These are phyloP conservation scores for Zoanthus sansibaricus DNA, from an alignment of 92 coral and sea anemone genomes.

Conservation along the genomic window DNA sequence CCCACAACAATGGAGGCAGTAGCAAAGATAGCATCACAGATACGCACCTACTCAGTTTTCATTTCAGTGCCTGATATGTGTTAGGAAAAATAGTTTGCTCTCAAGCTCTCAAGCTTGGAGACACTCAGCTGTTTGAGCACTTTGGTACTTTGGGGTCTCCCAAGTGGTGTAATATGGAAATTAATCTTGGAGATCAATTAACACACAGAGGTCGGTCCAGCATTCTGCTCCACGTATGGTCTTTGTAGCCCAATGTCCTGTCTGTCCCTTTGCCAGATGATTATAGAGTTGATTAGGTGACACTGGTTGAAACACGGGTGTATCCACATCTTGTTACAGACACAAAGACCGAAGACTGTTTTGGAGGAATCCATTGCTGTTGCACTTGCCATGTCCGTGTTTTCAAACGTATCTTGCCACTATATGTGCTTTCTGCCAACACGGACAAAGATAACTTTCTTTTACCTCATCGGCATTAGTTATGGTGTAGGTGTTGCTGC, in stretches of 20 bases:
- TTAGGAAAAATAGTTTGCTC: not conserved
- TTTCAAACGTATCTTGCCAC: no score
- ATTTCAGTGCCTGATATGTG: not conserved
- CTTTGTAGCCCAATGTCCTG: conserved; percentile 44
- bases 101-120: conserved; percentile 31
- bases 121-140: conserved; percentile 42
- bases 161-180: not conserved
- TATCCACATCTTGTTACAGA: conserved; percentile 54
- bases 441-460: no score
- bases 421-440: no score
- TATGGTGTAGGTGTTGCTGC: no score
- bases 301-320: conserved; percentile 71
- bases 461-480: no score
- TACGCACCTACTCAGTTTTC: not conserved
- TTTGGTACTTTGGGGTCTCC: conserved; percentile 30
- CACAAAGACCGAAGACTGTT: conserved; percentile 48
- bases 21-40: not conserved
- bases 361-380: not conserved
- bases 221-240: conserved; percentile 38
- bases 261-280: conserved; percentile 39
- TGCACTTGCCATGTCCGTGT: no score
- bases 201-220: conserved; percentile 49
- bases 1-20: not conserved
- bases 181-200: not conserved
- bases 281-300: conserved; percentile 51